Base-by-base conservation (phyloP, 2,888 invertebrate genomes). In the Cantharis rustica region DNA sequence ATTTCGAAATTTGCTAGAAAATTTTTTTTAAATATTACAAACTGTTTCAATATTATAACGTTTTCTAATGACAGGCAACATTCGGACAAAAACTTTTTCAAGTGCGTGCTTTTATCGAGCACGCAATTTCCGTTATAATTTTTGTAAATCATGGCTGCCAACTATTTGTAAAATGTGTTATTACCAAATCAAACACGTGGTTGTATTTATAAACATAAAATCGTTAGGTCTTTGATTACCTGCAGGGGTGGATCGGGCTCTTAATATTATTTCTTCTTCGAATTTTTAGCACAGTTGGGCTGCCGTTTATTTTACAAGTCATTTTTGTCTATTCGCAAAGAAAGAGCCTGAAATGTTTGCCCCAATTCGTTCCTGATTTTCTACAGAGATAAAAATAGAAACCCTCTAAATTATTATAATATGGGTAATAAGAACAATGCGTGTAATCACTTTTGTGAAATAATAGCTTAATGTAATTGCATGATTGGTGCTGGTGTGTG, bases 61-160 rank as follows among this genome's bases (percentile, higher is more conserved):
- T 7, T 47, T 47, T 47, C n/a, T 47, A 47, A 47, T n/a, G 47
- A 47, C 7, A 47, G n/a, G n/a, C 0, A 47, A n/a, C 47, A 47
- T 47, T 47, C n/a, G 47, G 7, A n/a, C 16, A 13, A 66, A 23
- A 66, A 64, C 20, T 17, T 16, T 69, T 66, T 26, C 15, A 26
- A 71, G 63, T 81, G 83, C 83, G 82, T 83, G 83, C 79, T 73
- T 73, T 61, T 68, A 73, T 66, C 77, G 68, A 26, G 78, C 83
- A 83, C 82, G 82, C 82, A 72, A 82, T 75, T 79, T 83, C 83
- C 83, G 83, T 81, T 78, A 75, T 68, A 76, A 79, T 80, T 81
- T 80, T 79, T 76, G 78, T 77, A 74, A 76, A 75, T 72, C 73
- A 77, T 72, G 77, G 80, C 69, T 77, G 31, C 75, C 20, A 75